These are phyloP conservation scores for Protosalanx chinensis DNA, from an alignment of 2,797 vertebrate genomes.

Conservation along the genomic window DNA sequence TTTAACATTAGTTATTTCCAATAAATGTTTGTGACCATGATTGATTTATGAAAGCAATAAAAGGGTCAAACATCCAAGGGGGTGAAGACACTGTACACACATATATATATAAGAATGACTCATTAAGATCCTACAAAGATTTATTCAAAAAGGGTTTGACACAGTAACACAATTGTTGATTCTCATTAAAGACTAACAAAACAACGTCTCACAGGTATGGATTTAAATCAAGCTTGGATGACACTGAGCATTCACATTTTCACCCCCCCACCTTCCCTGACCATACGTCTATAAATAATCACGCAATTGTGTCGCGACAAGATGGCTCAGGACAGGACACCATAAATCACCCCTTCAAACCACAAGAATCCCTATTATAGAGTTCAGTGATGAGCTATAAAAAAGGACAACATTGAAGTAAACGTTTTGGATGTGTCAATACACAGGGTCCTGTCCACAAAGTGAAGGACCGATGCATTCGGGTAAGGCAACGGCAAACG, in stretches of 20 bases:
- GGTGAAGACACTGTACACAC: no score
- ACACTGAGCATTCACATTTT: slow-evolving; percentile 18
- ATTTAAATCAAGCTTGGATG: slow-evolving; percentile 16
- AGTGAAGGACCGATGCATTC: not conserved
- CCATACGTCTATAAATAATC: slow-evolving; percentile 10
- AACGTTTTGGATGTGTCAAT: not conserved
- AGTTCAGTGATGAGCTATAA: not conserved
- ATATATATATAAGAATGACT: not conserved
- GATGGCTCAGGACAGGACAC: not conserved
- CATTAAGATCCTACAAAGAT: slow-evolving; percentile 17
- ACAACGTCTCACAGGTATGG: not conserved
- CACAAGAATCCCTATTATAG: not conserved
- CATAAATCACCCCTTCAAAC: not conserved
- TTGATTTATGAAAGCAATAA: no score
- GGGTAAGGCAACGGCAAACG: slow-evolving; percentile 22
- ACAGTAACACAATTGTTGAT: slow-evolving; percentile 11
- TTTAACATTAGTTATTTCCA: no score
- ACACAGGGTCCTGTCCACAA: not conserved
- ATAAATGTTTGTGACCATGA: no score
- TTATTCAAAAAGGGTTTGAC: slow-evolving; percentile 28
- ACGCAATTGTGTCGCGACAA: not conserved
- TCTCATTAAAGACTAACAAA: slow-evolving; percentile 4
- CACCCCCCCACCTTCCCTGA: slow-evolving; percentile 1
- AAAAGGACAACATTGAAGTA: not conserved
- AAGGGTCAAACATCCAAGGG: no score